Conservation (phyloP, 1,140 invertebrate genomes). For the Zaprionus tsacasi region DNA sequence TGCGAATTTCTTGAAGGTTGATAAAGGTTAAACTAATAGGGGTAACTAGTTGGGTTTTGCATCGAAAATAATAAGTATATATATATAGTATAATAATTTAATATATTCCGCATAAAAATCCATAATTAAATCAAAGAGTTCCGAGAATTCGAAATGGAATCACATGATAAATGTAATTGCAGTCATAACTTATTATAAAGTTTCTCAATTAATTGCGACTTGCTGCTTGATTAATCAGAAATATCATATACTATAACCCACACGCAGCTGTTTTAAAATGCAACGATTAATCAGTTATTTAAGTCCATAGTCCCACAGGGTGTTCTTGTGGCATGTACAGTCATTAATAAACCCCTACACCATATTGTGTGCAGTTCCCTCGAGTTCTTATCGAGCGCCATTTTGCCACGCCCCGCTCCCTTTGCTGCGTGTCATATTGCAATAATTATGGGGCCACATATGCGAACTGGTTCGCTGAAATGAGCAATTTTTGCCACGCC, state of each 20-base stretch:
- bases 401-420: conserved; percentile 38
- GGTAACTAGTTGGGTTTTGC: too few species aligned
- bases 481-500: conserved; percentile 49
- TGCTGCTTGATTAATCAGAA: conserved; percentile 6
- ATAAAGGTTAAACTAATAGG: neutral
- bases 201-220: conserved; percentile 1
- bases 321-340: conserved; percentile 5
- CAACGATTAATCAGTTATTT: conserved; percentile 53
- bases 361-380: conserved; percentile 55
- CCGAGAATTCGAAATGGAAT: neutral
- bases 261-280: conserved; percentile 29
- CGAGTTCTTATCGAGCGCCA: conserved; percentile 50
- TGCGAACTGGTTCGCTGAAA: conserved; percentile 48
- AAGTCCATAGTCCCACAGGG: neutral
- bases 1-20: neutral
- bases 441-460: conserved; percentile 76
- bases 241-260: neutral
- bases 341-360: conserved; percentile 52
- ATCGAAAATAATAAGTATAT: too few species aligned
- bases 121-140: neutral
- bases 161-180: neutral
- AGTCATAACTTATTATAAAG: neutral
- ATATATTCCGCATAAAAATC: neutral
- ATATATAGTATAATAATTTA: too few species aligned
- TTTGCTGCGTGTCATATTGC: conserved; percentile 68